phyloP scores from a whole-genome alignment of 1,140 invertebrate genomes.

The Drosophila rhopaloa region DNA sequence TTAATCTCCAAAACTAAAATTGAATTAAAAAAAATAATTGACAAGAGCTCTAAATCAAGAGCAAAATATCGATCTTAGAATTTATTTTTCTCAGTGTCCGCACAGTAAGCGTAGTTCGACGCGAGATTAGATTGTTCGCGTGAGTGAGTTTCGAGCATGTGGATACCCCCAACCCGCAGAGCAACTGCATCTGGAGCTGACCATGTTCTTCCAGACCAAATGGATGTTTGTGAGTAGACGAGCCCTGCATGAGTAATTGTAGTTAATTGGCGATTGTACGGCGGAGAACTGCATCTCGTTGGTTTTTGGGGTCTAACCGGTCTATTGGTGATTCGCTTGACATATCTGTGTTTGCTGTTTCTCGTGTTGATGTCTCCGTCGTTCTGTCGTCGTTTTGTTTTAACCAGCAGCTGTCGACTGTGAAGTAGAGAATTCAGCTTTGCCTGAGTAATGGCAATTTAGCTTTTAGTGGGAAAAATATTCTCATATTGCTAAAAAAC shows the following conservation, averaged over 20 bases:
- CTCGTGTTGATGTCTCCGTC: conserved; percentile 12
- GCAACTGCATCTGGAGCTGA: conserved; percentile 17
- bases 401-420: conserved; percentile 63
- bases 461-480: not conserved
- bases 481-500: no score
- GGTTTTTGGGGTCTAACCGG: conserved; percentile 30
- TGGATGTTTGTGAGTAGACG: conserved; percentile 81
- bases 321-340: conserved; percentile 23
- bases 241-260: conserved; percentile 7
- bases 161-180: not conserved
- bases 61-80: not conserved
- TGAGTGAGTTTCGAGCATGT: conserved; percentile 17
- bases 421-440: conserved; percentile 6
- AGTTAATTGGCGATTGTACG: conserved; percentile 36
- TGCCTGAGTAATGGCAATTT: conserved; percentile 2
- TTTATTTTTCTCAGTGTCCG: not conserved
- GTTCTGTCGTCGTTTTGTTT: conserved; percentile 37
- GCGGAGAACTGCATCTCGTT: conserved; percentile 18
- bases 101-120: conserved; percentile 15
- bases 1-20: no score
- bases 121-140: conserved; percentile 29
- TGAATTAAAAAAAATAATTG: no score
- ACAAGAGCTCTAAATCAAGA: not conserved
- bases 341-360: conserved; percentile 26
- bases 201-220: conserved; percentile 78